Evolutionary conservation across 2,113 vertebrate genomes (phyloP).

Genomic region (Pygathrix nemaeus): DNA sequence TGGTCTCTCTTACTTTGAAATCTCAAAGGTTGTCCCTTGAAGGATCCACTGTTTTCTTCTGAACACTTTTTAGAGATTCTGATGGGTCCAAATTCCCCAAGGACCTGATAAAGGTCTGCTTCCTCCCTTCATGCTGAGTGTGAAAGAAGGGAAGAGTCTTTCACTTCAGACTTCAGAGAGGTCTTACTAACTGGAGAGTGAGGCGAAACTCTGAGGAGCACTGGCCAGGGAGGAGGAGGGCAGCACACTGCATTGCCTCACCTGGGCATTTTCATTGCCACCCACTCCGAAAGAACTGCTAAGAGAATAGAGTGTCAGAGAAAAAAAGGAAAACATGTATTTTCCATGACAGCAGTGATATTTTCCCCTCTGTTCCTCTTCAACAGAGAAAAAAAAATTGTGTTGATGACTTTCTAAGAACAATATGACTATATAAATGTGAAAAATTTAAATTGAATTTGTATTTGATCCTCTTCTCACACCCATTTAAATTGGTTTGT

Average conservation of each 20-base stretch:
- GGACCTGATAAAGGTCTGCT: neutral
- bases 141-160: neutral
- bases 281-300: neutral
- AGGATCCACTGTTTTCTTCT: conserved; percentile 21
- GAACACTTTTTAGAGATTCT: conserved; percentile 29
- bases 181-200: neutral
- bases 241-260: accelerated
- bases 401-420: neutral
- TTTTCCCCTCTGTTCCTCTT: neutral
- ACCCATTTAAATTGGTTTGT: neutral
- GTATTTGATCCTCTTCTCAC: neutral
- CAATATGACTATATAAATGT: neutral
- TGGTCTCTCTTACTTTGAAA: conserved; percentile 18
- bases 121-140: neutral
- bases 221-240: neutral
- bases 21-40: conserved; percentile 24
- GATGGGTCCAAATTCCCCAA: neutral
- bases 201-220: neutral
- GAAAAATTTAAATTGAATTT: neutral
- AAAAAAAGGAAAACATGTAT: neutral
- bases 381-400: neutral
- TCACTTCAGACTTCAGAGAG: neutral
- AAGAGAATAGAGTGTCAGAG: neutral
- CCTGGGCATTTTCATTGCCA: accelerated
- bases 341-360: neutral